Conservation (phyloP, 2,797 vertebrate species). For the Phrynocephalus guinanensis region DNA sequence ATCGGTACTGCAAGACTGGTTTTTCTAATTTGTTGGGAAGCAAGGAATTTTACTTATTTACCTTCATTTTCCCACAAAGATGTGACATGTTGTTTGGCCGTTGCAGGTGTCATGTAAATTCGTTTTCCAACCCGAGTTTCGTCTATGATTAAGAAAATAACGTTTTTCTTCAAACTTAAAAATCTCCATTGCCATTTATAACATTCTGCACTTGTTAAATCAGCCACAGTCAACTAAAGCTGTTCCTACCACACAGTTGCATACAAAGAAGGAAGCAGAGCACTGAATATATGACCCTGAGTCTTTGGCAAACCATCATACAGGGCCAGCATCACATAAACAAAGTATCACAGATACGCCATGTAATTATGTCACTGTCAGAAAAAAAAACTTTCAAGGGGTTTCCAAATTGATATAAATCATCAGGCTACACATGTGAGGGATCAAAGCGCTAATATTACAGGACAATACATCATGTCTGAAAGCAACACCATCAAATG, state of each 20-base stretch:
- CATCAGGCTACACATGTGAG: not conserved
- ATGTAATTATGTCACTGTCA: not conserved
- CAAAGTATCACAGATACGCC: not conserved
- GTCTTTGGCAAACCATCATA: not conserved
- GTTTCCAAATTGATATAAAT: not conserved
- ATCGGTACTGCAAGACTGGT: not conserved
- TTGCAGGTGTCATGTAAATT: constrained; percentile 90
- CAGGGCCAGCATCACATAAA: no score
- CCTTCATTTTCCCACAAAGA: constrained; percentile 93
- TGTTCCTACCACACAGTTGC: not conserved
- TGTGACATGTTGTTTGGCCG: constrained; percentile 84
- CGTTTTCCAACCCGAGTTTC: constrained; percentile 81
- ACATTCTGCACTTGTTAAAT: not conserved
- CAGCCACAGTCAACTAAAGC: not conserved
- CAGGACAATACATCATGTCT: no score
- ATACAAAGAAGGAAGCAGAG: not conserved
- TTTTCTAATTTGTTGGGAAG: not conserved
- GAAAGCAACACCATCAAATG: not conserved
- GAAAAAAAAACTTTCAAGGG: not conserved
- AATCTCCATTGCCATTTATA: not conserved
- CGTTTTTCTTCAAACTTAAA: not conserved
- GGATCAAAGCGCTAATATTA: not conserved
- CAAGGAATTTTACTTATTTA: constrained; percentile 58
- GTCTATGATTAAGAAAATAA: constrained; percentile 69
- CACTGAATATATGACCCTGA: not conserved